phyloP scores from a whole-genome alignment of 2,888 invertebrate genomes.

The Emmelina monodactyla region DNA sequence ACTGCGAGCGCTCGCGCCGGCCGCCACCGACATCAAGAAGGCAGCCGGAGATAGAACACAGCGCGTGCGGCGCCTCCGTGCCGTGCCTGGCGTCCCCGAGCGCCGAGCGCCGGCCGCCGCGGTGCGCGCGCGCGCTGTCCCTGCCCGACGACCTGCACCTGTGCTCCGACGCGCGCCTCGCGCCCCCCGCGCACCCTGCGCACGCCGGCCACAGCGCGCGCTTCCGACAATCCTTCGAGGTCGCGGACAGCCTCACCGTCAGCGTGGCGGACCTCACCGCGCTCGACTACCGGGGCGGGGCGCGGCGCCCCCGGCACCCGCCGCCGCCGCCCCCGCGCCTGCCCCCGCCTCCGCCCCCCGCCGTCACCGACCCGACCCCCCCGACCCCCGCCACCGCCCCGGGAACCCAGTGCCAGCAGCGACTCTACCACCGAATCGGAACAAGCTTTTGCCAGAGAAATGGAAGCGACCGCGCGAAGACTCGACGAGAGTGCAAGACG shows the following conservation, averaged over 20 bases:
- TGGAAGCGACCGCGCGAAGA: constrained; percentile 53
- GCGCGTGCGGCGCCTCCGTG: constrained; percentile 32
- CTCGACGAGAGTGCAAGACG: constrained; percentile 46
- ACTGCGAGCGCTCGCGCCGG: constrained; percentile 67
- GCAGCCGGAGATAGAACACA: constrained; percentile 40
- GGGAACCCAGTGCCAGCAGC: constrained; percentile 53
- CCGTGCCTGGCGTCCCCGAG: constrained; percentile 39
- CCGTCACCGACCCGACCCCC: constrained; percentile 23
- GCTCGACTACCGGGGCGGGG: constrained; percentile 59
- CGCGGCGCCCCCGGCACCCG: constrained; percentile 38
- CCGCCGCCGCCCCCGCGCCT: constrained; percentile 45
- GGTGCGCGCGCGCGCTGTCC: constrained; percentile 51
- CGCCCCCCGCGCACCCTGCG: constrained; percentile 17
- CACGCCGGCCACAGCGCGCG: constrained; percentile 32
- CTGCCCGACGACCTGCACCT: constrained; percentile 75
- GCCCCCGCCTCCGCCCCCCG: constrained; percentile 34
- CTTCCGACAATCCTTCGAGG: constrained; percentile 55
- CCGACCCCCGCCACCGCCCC: constrained; percentile 28
- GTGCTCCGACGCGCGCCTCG: constrained; percentile 51
- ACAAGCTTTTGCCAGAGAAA: constrained; percentile 47
- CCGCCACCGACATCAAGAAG: constrained; percentile 38
- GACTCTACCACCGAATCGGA: constrained; percentile 60
- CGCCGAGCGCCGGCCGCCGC: constrained; percentile 36
- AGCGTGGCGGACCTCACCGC: constrained; percentile 70
- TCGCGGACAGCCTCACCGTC: constrained; percentile 60